Percentiles rank a stretch among this genome's conserved stretches.
Conservation (phyloP, 2,888 invertebrate genomes). For the Marasmarcha lunaedactyla region DNA sequence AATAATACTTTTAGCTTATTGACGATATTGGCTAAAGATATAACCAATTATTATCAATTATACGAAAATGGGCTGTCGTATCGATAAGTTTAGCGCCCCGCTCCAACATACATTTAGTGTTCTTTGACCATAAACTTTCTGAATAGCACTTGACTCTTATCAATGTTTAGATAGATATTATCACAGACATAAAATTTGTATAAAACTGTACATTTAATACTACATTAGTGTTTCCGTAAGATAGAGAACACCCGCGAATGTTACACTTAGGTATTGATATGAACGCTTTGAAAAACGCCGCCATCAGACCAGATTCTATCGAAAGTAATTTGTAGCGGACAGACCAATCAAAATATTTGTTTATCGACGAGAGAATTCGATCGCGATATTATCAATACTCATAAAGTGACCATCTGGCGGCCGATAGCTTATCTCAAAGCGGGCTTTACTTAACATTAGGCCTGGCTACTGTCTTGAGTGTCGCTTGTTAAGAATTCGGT, state of each 20-base stretch:
- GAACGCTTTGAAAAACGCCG: slow-evolving; percentile 14
- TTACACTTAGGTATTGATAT: not conserved
- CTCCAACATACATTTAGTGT: not conserved
- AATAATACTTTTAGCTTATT: too few species aligned
- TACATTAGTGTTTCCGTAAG: slow-evolving; percentile 3
- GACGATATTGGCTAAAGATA: too few species aligned
- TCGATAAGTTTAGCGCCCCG: not conserved
- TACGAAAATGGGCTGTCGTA: slow-evolving; percentile 24
- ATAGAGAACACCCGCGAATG: slow-evolving; percentile 6
- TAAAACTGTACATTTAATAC: slow-evolving; percentile 27
- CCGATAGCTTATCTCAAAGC: slow-evolving; percentile 36
- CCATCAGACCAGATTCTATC: slow-evolving; percentile 33
- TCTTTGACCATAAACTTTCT: not conserved
- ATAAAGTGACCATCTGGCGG: slow-evolving; percentile 38
- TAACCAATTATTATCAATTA: slow-evolving; percentile 39
- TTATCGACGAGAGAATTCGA: slow-evolving; percentile 29
- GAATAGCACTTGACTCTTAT: not conserved
- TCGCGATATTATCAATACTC: slow-evolving; percentile 41
- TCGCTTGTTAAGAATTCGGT: slow-evolving; percentile 15
- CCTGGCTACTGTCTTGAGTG: slow-evolving; percentile 3
- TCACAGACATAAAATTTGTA: slow-evolving; percentile 43
- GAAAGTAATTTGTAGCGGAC: slow-evolving; percentile 42
- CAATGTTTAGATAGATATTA: slow-evolving; percentile 1
- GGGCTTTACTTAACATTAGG: slow-evolving; percentile 24
- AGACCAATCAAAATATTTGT: slow-evolving; percentile 55